Percentiles rank a stretch among this genome's conserved stretches.
phyloP scores from a whole-genome alignment of 1,140 invertebrate genomes.

The Sycophaga agraensis region DNA sequence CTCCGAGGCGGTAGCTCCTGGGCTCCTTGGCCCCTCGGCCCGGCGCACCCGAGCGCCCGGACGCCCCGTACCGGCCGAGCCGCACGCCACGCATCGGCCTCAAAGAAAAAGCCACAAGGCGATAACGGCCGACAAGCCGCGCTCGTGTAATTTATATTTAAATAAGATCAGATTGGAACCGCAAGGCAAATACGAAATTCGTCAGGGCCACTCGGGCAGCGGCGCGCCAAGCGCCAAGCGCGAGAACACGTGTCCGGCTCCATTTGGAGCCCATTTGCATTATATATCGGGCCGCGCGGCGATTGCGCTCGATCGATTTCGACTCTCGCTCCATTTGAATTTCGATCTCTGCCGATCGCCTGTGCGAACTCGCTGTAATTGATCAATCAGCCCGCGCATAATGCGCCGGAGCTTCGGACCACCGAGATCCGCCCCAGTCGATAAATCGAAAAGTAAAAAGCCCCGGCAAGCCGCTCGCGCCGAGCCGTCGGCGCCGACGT shows the following conservation, averaged over 20 bases:
- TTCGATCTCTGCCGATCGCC: conserved; percentile 1
- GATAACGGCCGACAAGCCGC: conserved; percentile 34
- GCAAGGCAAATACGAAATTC: conserved; percentile 49
- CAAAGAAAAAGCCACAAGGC: conserved; percentile 31
- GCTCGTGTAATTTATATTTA: conserved; percentile 53
- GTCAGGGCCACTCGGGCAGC: background rate
- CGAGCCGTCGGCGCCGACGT: too few relatives aligned
- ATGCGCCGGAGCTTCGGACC: background rate
- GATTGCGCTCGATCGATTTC: conserved; percentile 12
- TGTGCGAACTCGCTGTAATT: conserved; percentile 19
- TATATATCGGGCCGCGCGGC: background rate
- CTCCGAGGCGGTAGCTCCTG: too few relatives aligned
- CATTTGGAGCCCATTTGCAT: conserved; percentile 4
- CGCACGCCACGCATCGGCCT: too few relatives aligned
- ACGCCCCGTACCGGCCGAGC: too few relatives aligned
- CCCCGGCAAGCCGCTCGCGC: too few relatives aligned
- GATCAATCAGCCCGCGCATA: conserved; percentile 17
- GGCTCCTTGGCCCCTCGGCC: too few relatives aligned
- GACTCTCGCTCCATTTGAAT: conserved; percentile 25
- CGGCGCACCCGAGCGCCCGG: too few relatives aligned
- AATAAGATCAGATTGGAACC: conserved; percentile 51
- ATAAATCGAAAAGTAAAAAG: conserved; percentile 19
- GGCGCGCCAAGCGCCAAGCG: conserved; percentile 15
- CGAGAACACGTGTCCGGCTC: background rate
- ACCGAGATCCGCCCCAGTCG: background rate